Base-by-base conservation (phyloP, 2,888 invertebrate species). In the Drosophila buzzatii region DNA sequence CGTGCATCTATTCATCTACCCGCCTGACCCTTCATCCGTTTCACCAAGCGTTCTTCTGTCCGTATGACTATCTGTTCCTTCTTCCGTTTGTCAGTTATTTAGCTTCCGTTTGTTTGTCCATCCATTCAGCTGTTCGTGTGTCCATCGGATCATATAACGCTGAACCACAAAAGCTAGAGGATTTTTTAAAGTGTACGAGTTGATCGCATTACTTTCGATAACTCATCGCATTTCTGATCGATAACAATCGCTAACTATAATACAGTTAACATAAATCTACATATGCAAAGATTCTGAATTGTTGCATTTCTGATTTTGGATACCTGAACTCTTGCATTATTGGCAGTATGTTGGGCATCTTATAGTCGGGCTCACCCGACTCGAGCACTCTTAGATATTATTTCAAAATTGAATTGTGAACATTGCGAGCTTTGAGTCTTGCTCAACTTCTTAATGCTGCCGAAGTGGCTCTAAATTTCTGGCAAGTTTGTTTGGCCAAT, bases 401-500 rank as follows among this genome's bases (percentile, higher is more conserved):
- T 33, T 27, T 47, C 16, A 9, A 27, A n/a, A 47, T 47, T 20
- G 27, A 16, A 27, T 47, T 27, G 27, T 27, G 27, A 14, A 44
- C 18, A 6, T 12, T 18, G 27, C 9, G 23, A 47, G 16, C 47
- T 49, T 27, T n/a, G 47, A 31, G 31, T 31, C 10, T 31, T 27
- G 49, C 31, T n/a, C n/a, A 31, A 51, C 49, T 49, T 31, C n/a
- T 31, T 49, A 16, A 49, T 31, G 31, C 49, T n/a, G 49, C 31
- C n/a, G 10, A 4, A 47, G 47, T 27, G 27, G 23, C 45, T 23
- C 45, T 16, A 45, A 45, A 45, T 27, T 45, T 14, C 23, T 47
- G n/a, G 27, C 27, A 51, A 31, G 12, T 51, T 18, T 33, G 6
- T 31, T 47, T 33, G 31, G 31, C 12, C 33, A 33, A 7, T 51